Evolutionary conservation across 2,113 vertebrate genomes (phyloP), one percentile per base, ranked within the genome.

Genomic region (Ammodytes marinus): DNA sequence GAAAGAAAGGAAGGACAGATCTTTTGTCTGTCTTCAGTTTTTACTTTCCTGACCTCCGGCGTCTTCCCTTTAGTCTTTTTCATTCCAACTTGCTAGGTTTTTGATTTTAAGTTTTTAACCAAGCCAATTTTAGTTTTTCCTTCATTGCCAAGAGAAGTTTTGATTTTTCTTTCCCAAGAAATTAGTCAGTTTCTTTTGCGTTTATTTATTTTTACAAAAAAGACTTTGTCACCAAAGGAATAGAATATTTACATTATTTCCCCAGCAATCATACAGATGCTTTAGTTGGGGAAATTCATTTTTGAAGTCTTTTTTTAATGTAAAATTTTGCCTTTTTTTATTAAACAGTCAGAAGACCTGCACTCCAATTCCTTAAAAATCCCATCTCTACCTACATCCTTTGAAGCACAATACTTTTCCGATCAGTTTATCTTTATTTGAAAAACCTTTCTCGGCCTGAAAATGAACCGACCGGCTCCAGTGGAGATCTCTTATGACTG

Each of bases 391-490:
- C n/a, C 50, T 67, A 42, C 39, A 39, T 61, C 68, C 37, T 79
- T 39, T 49, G 39, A 81, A 79, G 45, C 67, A 75, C 69, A 71
- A 54, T 43, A 27, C 35, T 40, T 77, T 76, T 72, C 47, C 58
- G 54, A 69, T 58, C 52, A 69, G 82, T 83, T 19, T 27, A 69
- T n/a, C 47, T 79, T 55, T 50, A 49, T 67, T 27, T 13, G 47
- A 77, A 65, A 74, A 82, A 72, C 65, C 14, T 68, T 40, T 63
- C 55, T n/a, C 58, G 50, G 63, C 94, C 92, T 95, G 92, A 98
- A 95, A 94, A 99, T 99, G 98, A 99, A 99, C 95, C 97, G 98
- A 92, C 98, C 97, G 19, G 97, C 98, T 91, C 97, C 98, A 61
- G 98, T 99, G 88, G 97, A 99, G 93, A 98, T 99, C 66, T 95